Conservation (phyloP, 2,888 invertebrate genomes). For the Galeopsomyia nigrocyanea region DNA sequence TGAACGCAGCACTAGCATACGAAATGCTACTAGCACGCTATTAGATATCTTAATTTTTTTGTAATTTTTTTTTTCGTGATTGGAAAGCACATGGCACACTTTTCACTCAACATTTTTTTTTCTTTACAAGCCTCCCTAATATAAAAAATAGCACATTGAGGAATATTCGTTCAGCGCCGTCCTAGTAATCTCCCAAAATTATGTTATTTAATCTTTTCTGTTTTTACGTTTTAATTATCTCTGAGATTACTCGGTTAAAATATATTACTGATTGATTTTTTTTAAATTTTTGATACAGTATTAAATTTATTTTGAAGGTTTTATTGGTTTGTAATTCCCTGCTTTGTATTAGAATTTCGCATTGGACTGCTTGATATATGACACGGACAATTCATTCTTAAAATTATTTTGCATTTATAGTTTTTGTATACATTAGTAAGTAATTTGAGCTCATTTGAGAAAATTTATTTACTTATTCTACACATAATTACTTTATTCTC, state of each 20-base stretch:
- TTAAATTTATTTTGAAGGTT: constrained; percentile 33
- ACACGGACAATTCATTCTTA: constrained; percentile 32
- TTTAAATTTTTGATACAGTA: constrained; percentile 38
- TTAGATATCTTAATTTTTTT: constrained; percentile 3
- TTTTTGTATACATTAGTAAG: no score
- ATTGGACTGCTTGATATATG: constrained; percentile 27
- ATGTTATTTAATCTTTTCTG: constrained; percentile 18
- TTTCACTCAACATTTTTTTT: constrained; percentile 52
- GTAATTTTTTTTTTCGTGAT: constrained; percentile 46
- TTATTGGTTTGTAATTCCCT: constrained; percentile 30
- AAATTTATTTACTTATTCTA: no score
- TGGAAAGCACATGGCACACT: constrained; percentile 60
- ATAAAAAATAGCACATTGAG: constrained; percentile 65
- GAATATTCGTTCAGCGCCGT: constrained; percentile 51
- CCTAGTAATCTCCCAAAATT: constrained; percentile 40
- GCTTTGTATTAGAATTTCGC: constrained; percentile 33
- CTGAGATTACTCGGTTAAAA: constrained; percentile 32
- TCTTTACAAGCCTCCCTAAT: constrained; percentile 57
- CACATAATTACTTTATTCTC: no score
- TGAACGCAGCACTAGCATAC: constrained; percentile 42
- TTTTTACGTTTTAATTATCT: constrained; percentile 37
- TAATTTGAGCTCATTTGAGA: no score
- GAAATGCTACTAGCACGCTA: no score
- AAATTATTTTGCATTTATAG: constrained; percentile 23
- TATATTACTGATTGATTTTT: constrained; percentile 44